Base-by-base conservation (phyloP, 2,888 invertebrate species). In the Acanthosepion lycidas region DNA sequence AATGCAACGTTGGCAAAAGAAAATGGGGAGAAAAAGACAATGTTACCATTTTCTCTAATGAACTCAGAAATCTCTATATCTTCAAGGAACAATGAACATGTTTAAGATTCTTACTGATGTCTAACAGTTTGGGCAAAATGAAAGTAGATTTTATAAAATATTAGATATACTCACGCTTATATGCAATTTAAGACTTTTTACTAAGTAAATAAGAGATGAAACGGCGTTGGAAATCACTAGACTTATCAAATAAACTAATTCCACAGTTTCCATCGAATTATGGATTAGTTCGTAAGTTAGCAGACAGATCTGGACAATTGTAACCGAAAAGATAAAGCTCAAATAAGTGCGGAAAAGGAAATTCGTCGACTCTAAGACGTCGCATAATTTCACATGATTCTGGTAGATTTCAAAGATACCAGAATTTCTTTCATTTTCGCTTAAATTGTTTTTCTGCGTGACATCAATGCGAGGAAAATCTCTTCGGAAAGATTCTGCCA, bases 121-220 rank as follows among this genome's bases (percentile, higher is more conserved):
- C 9, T 5, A 15, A 12, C 1, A 2, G 3, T 51, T 51, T 0
- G 6, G 0, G 20, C 20, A 15, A 6, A 1, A 20, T 0, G 20
- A 20, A 20, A 55, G 55, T 2, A 55, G 4, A 55, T 23, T 59
- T 20, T 59, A 23, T 23, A 23, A 23, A 59, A 59, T 59, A 59
- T 78, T 18, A 4, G 33, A 78, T 33, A 78, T 78, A 78, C 78
- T 78, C 78, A 78, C 78, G n/a, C 78, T 78, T 33, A 4, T 9
- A 4, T 78, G 4, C 5, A 78, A 33, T n/a, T n/a, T 9, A 15
- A 78, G n/a, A 15, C 78, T 12, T 18, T 33, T 15, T 33, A 6
- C 23, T n/a, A 78, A 1, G n/a, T n/a, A 8, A n/a, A 15, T 4
- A 15, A n/a, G 1, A 15, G n/a, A 9, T 15, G n/a, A n/a, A 18